These are phyloP conservation scores for Pyrocephalus nanus DNA, from an alignment of 2,797 vertebrate genomes.

Conservation along the genomic window DNA sequence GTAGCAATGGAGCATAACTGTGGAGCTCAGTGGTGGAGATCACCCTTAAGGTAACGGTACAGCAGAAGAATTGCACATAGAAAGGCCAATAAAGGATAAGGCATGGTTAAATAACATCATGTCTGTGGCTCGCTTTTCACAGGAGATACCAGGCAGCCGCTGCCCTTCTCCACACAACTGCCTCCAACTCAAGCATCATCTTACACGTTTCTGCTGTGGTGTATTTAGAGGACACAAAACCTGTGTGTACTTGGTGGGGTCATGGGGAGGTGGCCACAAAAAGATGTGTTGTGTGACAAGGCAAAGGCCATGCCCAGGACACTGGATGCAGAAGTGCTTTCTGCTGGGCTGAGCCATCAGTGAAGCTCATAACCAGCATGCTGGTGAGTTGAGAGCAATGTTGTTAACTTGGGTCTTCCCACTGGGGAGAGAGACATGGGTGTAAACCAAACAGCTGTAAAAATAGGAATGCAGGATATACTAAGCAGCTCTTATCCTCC, in stretches of 20 bases:
- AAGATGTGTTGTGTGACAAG: rapidly evolving
- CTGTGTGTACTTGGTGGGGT: rapidly evolving
- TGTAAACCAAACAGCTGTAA: neutral
- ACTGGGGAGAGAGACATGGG: neutral
- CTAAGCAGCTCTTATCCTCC: neutral
- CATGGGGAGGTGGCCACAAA: neutral
- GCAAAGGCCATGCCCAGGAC: neutral
- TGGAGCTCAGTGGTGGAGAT: neutral
- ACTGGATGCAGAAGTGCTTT: neutral
- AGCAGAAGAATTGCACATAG: neutral
- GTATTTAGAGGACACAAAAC: neutral
- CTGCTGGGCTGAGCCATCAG: neutral
- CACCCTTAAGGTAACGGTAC: neutral
- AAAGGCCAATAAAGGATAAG: neutral
- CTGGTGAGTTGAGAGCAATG: neutral
- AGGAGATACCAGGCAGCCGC: neutral
- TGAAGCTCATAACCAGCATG: neutral
- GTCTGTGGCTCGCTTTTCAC: neutral
- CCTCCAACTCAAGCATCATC: neutral
- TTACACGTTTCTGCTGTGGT: rapidly evolving
- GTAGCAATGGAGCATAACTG: neutral
- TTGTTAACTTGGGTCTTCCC: neutral
- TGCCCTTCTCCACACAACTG: neutral
- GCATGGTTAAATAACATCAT: neutral
- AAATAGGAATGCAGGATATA: neutral